Percentiles rank a stretch among this genome's conserved stretches.
Evolutionary conservation across 2,113 vertebrate species (phyloP).

Genomic region (Anarrhichthys ocellatus): DNA sequence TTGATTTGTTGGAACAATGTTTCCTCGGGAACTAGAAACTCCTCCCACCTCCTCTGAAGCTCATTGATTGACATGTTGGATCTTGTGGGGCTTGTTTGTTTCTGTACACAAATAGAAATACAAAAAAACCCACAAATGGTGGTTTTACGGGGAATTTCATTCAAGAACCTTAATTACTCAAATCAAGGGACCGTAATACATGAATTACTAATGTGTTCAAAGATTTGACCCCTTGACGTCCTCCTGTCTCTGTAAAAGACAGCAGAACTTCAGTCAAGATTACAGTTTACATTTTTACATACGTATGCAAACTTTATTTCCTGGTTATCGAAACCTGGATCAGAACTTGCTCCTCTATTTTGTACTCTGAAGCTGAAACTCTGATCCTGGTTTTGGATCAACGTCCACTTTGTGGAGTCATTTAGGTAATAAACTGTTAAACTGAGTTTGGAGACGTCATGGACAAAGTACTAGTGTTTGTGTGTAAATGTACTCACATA

Average conservation of each 20-base stretch:
- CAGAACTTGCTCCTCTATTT: too few species aligned
- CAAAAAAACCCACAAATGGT: too few species aligned
- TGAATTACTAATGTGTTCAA: neutral
- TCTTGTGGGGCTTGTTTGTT: too few species aligned
- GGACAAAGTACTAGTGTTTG: neutral
- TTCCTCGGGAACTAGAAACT: too few species aligned
- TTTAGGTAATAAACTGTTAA: too few species aligned
- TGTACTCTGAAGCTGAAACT: neutral
- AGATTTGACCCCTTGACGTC: neutral
- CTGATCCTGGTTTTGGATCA: neutral
- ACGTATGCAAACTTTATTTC: neutral
- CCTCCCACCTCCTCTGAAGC: too few species aligned
- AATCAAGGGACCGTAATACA: neutral
- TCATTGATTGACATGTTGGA: too few species aligned
- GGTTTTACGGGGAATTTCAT: neutral
- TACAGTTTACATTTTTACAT: neutral
- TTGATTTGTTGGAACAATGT: too few species aligned
- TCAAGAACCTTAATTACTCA: neutral
- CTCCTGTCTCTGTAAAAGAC: slow-evolving; percentile 10
- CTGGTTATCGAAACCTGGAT: neutral
- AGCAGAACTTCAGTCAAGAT: neutral
- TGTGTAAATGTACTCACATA: neutral
- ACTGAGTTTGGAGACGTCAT: too few species aligned
- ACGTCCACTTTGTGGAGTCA: too few species aligned
- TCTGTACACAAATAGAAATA: too few species aligned